These are phyloP conservation scores for Drosophila pseudoananassae DNA, from an alignment of 1,140 invertebrate genomes.

Conservation along the genomic window DNA sequence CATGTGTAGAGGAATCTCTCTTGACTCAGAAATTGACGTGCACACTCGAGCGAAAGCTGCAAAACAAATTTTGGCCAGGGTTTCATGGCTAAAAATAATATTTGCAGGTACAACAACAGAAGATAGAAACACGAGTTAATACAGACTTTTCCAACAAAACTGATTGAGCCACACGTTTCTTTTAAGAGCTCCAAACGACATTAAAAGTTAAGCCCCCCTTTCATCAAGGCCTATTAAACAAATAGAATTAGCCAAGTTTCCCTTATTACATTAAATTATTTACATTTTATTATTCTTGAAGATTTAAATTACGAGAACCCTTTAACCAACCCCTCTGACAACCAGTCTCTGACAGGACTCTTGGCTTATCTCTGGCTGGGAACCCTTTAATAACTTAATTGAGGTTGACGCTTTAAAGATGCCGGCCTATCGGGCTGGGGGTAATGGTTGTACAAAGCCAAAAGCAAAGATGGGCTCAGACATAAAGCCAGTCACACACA, in stretches of 20 bases:
- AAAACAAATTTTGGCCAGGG: neutral
- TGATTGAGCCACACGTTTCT: neutral
- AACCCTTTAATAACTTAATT: conserved; percentile 78
- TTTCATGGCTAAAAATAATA: neutral
- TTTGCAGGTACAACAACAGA: neutral
- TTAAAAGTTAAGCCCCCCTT: neutral
- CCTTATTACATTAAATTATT: neutral
- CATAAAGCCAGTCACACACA: conserved; percentile 34
- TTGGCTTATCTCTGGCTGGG: neutral
- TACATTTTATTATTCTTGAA: neutral
- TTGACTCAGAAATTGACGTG: neutral
- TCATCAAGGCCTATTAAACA: neutral
- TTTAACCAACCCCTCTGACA: neutral
- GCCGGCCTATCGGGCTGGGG: conserved; percentile 24
- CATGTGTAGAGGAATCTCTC: neutral
- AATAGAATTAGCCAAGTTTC: neutral
- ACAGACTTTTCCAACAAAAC: neutral
- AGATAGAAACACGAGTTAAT: neutral
- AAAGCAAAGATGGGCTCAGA: conserved; percentile 43
- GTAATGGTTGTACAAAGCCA: conserved; percentile 6
- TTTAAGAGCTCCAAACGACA: neutral
- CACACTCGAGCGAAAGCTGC: neutral
- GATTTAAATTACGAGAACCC: neutral
- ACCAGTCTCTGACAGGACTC: neutral
- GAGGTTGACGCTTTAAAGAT: conserved; percentile 75